Base-by-base conservation (phyloP, 2,113 vertebrate species). In the Gymnorhina tibicen region DNA sequence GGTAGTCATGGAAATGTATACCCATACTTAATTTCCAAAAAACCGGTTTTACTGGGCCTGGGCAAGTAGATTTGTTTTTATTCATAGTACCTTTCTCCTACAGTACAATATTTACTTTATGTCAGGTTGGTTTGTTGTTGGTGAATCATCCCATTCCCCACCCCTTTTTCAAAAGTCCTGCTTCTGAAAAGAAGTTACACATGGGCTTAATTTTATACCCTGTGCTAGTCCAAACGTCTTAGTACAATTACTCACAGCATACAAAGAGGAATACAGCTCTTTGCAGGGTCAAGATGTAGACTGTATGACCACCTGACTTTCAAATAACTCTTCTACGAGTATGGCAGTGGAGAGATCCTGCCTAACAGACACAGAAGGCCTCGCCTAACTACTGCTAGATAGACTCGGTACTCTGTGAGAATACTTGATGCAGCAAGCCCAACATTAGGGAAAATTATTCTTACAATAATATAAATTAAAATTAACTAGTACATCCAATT, bases 311-410 rank as follows among this genome's bases (percentile, higher is more conserved):
- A 35, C 7, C 33, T 55, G 12, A 7, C 18, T 23, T 64, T 42
- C 10, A 37, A 26, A 17, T 32, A 60, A 42, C 30, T 22, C 13
- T 28, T 39, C 10, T 22, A 2, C 20, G 46, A 11, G 1, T 17
- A 8, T 13, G n/a, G 47, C 50, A 70, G 42, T 33, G 88, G 53
- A 50, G 35, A 46, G 30, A 44, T 21, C 39, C 46, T 74, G 46
- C 35, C 46, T 58, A 39, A 44, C 7, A 68, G 53, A 10, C 11
- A 32, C 8, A 23, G n/a, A 67, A 78, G 79, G 14, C 32, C 20
- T 46, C 1, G 0, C 24, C 37, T 37, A 46, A 21, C 9, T n/a
- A 10, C 33, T 47, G 33, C 33, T 26, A 26, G 5, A 50, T 6
- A 13, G 26, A 56, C 15, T 50, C 24, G 6, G 47, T 32, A 27